Conservation (phyloP, 2,113 vertebrate genomes). For the Artemisiospiza belli region DNA sequence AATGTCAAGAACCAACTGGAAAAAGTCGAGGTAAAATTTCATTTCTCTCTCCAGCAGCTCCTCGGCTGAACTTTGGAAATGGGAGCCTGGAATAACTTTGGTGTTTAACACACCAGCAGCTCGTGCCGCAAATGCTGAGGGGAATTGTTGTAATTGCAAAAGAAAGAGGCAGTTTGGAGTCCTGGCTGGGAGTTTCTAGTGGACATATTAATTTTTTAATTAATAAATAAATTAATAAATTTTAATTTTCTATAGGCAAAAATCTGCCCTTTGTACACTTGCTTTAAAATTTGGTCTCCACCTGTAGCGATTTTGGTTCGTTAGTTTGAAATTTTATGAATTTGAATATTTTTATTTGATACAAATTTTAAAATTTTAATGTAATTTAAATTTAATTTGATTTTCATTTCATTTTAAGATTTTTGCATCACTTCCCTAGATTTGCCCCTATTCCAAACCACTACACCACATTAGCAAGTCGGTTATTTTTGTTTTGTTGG, state of each 20-base stretch:
- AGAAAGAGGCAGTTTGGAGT: neutral
- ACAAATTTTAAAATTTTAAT: neutral
- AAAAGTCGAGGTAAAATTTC: slow-evolving; percentile 61
- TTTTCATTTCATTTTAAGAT: neutral
- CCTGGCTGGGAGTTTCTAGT: neutral
- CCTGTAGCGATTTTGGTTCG: neutral
- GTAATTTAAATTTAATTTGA: no score
- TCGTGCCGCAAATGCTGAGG: neutral
- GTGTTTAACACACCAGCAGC: neutral
- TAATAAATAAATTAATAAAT: no score
- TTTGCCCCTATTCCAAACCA: neutral
- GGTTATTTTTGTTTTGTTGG: neutral
- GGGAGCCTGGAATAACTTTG: neutral
- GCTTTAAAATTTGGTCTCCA: neutral
- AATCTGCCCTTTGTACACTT: neutral
- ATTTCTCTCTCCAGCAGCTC: neutral
- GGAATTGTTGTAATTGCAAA: neutral
- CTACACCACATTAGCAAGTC: neutral
- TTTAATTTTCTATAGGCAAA: neutral
- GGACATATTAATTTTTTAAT: neutral
- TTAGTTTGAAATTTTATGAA: neutral
- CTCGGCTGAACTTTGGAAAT: neutral
- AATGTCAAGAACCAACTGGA: slow-evolving; percentile 59
- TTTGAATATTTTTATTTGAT: neutral
- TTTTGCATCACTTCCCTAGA: neutral